Evolutionary conservation across 2,888 invertebrate genomes (phyloP), one percentile per base, ranked within the genome.

Genomic region (Erpobdella octoculata): DNA sequence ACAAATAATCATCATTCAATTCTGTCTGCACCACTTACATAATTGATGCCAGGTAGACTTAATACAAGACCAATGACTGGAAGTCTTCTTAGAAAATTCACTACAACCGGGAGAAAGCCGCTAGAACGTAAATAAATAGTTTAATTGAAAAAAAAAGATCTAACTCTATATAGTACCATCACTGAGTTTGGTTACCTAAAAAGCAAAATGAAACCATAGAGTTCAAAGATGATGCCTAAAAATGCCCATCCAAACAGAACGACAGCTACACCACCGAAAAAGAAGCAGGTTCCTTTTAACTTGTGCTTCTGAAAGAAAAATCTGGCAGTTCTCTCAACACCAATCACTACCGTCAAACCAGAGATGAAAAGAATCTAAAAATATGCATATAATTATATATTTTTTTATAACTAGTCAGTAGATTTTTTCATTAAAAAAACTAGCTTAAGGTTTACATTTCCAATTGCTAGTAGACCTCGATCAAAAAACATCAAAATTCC

Each of bases 241-340:
- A 98, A 86, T 0, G 98, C 97, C 90, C 92, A 98, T 12, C 97
- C 97, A 41, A 95, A 82, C 15, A 98, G 86, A 35, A 99, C 96
- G 68, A 96, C 46, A 12, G 69, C 12, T 12, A 98, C 92, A 1
- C 98, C 98, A 18, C 92, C 91, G 80, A 96, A 90, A 85, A 96
- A 96, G 0, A 91, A 89, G 0, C 88, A 84, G 0, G 92, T 90
- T 0, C 92, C 96, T 86, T 91, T 93, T 69, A 91, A 85, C 87
- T 97, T 98, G 83, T 96, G 95, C 76, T 89, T 86, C 85, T 98
- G 97, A 84, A 98, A 98, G 86, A 99, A 98, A 84, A 98, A 99
- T 80, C 92, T 88, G 80, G 96, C 89, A 8, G 97, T 97, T 81
- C 96, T 85, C 83, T 93, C 91, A 35, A 96, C 87, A 0, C 98